Evolutionary conservation across 2,797 vertebrate species (phyloP), one percentile per base, ranked within the genome.

Genomic region (Scolopax bukidnonensis): DNA sequence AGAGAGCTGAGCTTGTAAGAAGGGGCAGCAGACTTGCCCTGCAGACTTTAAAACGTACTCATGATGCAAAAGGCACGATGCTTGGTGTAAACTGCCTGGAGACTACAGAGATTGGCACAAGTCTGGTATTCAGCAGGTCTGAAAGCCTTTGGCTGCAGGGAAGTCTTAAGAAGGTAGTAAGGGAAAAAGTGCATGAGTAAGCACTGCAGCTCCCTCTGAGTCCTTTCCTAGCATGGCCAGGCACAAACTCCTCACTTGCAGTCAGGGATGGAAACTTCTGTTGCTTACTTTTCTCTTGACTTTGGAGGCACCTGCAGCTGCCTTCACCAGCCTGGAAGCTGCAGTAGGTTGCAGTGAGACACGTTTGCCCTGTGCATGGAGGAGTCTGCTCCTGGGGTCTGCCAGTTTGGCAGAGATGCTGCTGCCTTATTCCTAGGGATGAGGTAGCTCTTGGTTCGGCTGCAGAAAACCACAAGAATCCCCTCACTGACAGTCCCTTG

Each of bases 391-490:
- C 50, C 80, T n/a, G 24, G 54, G 53, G 7, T 27, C 63, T 94
- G 76, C 74, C 54, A 54, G 32, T 47, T 71, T 84, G 79, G 65
- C 73, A 88, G 76, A 84, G 59, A 54, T 14, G 25, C 57, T 76
- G 40, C 6, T 81, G 43, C 4, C 1, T 90, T 88, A 65, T 69
- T 94, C 65, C 59, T 21, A 75, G 51, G 20, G 60, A 16, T 67
- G 78, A 90, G 40, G 43, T 28, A 74, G 77, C 83, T 91, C 80
- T 68, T 70, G 28, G n/a, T 84, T 75, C 73, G 71, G 60, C 76
- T 80, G 75, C 76, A 84, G 60, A 83, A 88, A 95, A 57, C 10
- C 47, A 43, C 41, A 75, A 88, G 63, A 65, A 54, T 89, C 40
- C 27, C 74, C 47, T 81, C 30, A 54, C 18, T 64, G 6, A 73